Evolutionary conservation across 2,113 vertebrate genomes (phyloP), one percentile per base, ranked within the genome.

Genomic region (Cariama cristata): DNA sequence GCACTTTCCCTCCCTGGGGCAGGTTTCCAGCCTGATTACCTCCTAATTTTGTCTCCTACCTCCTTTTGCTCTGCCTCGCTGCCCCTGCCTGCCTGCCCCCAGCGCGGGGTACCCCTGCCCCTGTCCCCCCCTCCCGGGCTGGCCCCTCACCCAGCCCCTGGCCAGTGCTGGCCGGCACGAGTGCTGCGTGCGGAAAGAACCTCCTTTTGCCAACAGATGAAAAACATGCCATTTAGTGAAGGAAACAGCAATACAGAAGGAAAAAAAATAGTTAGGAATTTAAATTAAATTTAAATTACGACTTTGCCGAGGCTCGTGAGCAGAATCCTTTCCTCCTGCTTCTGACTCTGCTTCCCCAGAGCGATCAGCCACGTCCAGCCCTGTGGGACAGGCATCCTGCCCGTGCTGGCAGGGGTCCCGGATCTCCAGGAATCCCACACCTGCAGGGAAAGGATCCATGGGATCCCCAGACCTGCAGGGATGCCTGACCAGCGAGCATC

Each of bases 131-230:
- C 15, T 8, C 59, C 63, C 47, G 5, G 4, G 15, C 58, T 45
- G 44, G 32, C 71, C 42, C 27, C 44, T 42, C 35, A 22, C 47
- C 14, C 28, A 86, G 33, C 20, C 59, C 32, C 49, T 62, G 0
- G 0, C 11, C 45, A 69, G 52, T 1, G 0, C 15, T 16, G 24
- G 32, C 32, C 2, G 1, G 14, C 12, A 33, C 4, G 5, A 62
- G 32, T 2, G 1, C 69, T 19, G 32, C 8, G 0, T 11, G 30
- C 0, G 1, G 56, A 40, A 76, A 49, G 35, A 47, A 20, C 45
- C 66, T 60, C 23, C 1, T 60, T 60, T 72, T 44, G 35, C 45
- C 64, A 38, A 11, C 30, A 60, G 53, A 66, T 35, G 35, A 44
- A 53, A 56, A 53, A 12, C 14, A 12, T n/a, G 40, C 26, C 9